These are phyloP conservation scores for Rotaria magnacalcarata DNA, from an alignment of 2,888 invertebrate species.

Conservation along the genomic window DNA sequence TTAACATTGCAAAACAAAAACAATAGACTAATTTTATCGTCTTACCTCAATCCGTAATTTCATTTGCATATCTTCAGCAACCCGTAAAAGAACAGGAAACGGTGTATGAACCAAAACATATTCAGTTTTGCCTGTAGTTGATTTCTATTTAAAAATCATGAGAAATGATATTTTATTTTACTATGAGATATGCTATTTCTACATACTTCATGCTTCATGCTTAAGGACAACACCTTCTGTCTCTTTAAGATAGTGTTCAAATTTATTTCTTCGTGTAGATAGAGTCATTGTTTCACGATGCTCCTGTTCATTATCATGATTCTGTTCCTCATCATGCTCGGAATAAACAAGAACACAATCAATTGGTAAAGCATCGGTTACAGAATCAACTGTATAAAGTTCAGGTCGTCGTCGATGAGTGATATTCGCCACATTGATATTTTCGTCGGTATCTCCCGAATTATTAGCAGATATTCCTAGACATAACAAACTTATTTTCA, in stretches of 20 bases:
- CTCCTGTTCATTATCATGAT: no score
- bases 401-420: neutral
- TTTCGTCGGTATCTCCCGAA: no score
- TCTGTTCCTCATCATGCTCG: no score
- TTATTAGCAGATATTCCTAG: no score
- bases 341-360: no score
- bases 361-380: no score
- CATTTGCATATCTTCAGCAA: neutral
- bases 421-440: no score
- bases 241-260: neutral
- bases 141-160: neutral
- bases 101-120: neutral
- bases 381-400: neutral
- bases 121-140: neutral
- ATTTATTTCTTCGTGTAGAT: neutral
- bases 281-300: neutral
- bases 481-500: no score
- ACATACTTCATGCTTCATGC: neutral
- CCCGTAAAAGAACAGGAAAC: neutral
- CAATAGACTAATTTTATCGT: no score
- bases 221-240: neutral
- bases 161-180: neutral
- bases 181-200: neutral
- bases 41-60: neutral
- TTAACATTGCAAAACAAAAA: neutral